A percentile compares a stretch with the other conserved stretches of the same genome.
Evolutionary conservation across 2,113 vertebrate genomes (phyloP).

Genomic region (Girardinichthys multiradiatus): DNA sequence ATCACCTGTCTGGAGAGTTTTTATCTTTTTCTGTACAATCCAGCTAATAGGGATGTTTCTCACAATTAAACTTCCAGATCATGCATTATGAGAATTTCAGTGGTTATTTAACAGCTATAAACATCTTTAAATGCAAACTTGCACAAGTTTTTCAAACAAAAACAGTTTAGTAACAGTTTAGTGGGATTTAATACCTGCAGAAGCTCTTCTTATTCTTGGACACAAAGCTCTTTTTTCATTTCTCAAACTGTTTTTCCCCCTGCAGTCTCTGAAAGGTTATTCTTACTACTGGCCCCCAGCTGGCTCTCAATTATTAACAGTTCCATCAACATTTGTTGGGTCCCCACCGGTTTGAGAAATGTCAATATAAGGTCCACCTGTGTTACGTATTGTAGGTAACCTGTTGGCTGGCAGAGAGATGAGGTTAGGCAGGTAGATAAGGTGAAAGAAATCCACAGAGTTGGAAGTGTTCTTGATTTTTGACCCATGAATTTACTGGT

Average conservation of each 20-base stretch:
- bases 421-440: background rate
- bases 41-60: background rate
- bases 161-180: background rate
- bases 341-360: background rate
- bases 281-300: background rate
- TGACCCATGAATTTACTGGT: background rate
- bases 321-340: background rate
- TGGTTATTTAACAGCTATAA: background rate
- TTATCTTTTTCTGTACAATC: background rate
- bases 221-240: background rate
- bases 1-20: background rate
- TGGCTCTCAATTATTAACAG: conserved; percentile 14
- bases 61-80: background rate
- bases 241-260: background rate
- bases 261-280: background rate
- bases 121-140: background rate
- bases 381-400: background rate
- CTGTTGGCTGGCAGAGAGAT: too few relatives aligned
- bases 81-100: background rate
- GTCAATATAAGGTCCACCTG: background rate
- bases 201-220: background rate
- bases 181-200: background rate
- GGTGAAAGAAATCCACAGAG: too few relatives aligned
- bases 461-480: background rate
- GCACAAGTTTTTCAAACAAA: background rate